Evolutionary conservation across 1,140 invertebrate species (phyloP).

Genomic region (Zeugodacus cucurbitae): DNA sequence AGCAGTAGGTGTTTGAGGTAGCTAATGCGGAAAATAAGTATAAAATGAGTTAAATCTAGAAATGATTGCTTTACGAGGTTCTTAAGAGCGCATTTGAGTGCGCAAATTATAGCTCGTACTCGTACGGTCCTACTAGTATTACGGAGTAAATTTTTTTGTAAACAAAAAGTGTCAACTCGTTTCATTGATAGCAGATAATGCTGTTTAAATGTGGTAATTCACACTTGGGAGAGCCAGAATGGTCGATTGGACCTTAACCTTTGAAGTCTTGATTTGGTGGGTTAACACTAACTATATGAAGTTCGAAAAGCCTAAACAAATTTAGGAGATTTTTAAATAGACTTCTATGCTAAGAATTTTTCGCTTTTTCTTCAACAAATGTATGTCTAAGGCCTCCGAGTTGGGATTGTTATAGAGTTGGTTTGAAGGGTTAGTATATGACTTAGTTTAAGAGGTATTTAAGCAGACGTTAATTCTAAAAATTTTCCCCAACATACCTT

Average conservation of each 20-base stretch:
- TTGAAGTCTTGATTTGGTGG: too few relatives aligned
- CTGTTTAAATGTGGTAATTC: background rate
- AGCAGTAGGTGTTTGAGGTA: background rate
- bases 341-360: too few relatives aligned
- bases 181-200: background rate
- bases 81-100: background rate
- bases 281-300: too few relatives aligned
- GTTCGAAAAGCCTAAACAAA: too few relatives aligned
- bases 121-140: background rate
- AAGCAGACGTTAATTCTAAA: too few relatives aligned
- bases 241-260: background rate
- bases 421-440: too few relatives aligned
- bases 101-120: background rate
- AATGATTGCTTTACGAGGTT: background rate
- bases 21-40: background rate
- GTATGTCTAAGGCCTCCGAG: too few relatives aligned
- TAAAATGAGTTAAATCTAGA: background rate
- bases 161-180: background rate
- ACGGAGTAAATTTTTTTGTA: background rate
- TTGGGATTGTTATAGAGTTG: too few relatives aligned
- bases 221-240: background rate
- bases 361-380: too few relatives aligned
- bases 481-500: too few relatives aligned
- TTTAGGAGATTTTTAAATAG: too few relatives aligned
- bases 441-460: too few relatives aligned